A percentile compares a stretch with the other conserved stretches of the same genome.
Evolutionary conservation across 2,113 vertebrate species (phyloP).

Genomic region (Apteryx mantelli): DNA sequence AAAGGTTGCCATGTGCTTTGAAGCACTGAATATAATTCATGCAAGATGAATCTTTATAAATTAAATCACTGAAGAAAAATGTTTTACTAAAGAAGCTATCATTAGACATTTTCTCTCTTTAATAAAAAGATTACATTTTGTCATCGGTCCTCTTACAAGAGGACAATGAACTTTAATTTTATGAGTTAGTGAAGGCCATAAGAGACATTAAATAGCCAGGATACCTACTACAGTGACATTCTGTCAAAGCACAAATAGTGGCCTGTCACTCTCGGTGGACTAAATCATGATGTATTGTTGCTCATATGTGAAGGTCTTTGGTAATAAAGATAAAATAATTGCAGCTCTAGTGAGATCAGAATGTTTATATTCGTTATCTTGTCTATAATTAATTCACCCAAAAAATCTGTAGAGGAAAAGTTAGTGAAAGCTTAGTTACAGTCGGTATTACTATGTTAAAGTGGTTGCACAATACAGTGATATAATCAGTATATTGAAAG

Average conservation of each 20-base stretch:
- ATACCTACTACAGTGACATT: slow-evolving; percentile 29
- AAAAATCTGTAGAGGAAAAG: not conserved
- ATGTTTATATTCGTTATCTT: slow-evolving; percentile 24
- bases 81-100: not conserved
- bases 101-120: slow-evolving; percentile 7
- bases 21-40: not conserved
- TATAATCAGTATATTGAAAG: not conserved
- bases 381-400: slow-evolving; percentile 7
- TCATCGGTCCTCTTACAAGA: not conserved
- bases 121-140: slow-evolving; percentile 5
- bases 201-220: slow-evolving; percentile 43
- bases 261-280: slow-evolving; percentile 10
- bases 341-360: not conserved
- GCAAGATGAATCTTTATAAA: slow-evolving; percentile 9
- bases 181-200: slow-evolving; percentile 9
- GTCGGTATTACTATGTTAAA: not conserved
- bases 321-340: slow-evolving; percentile 50
- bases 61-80: slow-evolving; percentile 38
- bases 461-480: not conserved
- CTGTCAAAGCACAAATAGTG: slow-evolving; percentile 34
- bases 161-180: slow-evolving; percentile 37
- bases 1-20: slow-evolving; percentile 4
- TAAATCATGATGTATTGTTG: slow-evolving; percentile 19
- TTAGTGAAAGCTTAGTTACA: not conserved
- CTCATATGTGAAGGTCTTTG: not conserved